Percentiles rank a stretch among this genome's conserved stretches.
phyloP scores from a whole-genome alignment of 2,113 vertebrate genomes.

The Cisticola juncidis region DNA sequence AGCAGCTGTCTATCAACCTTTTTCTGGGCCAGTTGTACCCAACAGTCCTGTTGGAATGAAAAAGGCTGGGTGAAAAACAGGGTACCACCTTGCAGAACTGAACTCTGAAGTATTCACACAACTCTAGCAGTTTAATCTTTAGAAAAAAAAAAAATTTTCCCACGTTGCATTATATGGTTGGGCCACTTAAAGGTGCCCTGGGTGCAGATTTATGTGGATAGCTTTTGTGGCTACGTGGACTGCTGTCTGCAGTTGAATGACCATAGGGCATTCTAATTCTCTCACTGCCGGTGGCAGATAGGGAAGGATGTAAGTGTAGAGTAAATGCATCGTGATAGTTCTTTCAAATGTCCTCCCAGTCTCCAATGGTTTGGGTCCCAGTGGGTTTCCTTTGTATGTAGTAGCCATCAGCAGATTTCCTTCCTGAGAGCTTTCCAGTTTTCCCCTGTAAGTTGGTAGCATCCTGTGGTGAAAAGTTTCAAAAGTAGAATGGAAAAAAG shows the following conservation, averaged over 20 bases:
- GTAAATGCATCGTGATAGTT: neutral
- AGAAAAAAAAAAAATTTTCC: neutral
- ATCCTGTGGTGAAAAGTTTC: neutral
- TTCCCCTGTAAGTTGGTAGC: neutral
- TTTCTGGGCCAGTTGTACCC: neutral
- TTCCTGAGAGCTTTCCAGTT: neutral
- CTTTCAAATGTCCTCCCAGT: neutral
- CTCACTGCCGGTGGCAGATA: neutral
- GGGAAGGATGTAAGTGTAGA: neutral
- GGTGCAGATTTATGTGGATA: neutral
- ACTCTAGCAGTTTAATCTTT: neutral
- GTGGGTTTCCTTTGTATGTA: neutral
- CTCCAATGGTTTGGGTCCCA: neutral
- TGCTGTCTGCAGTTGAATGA: neutral
- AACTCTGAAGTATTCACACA: neutral
- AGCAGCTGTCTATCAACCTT: neutral
- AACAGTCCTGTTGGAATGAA: neutral
- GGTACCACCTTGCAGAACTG: neutral
- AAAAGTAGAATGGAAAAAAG: neutral
- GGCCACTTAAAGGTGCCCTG: neutral
- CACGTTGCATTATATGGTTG: neutral
- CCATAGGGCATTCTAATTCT: neutral
- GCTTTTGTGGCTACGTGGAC: neutral
- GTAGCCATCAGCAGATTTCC: neutral
- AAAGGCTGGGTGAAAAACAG: neutral